phyloP scores from a whole-genome alignment of 2,797 vertebrate species.

The Halcyon chelicuti region DNA sequence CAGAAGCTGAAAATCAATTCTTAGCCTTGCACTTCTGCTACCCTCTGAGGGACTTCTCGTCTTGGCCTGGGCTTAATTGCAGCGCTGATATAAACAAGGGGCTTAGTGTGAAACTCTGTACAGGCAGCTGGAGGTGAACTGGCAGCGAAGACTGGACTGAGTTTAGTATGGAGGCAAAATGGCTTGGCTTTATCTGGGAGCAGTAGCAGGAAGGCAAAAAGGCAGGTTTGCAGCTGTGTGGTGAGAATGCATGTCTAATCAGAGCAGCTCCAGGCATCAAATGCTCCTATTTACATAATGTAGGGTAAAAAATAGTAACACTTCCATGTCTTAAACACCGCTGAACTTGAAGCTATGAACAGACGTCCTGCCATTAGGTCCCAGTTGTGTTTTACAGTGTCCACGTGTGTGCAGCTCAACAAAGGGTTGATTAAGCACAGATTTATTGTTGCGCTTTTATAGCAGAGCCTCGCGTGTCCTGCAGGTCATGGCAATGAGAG shows the following conservation, averaged over 20 bases:
- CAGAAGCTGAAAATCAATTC: slow-evolving; percentile 84
- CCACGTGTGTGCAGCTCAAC: slow-evolving; percentile 18
- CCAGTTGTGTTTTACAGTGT: slow-evolving; percentile 51
- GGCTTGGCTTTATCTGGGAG: slow-evolving; percentile 58
- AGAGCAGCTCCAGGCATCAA: slow-evolving; percentile 51
- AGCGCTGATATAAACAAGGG: slow-evolving; percentile 92
- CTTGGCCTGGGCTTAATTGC: slow-evolving; percentile 89
- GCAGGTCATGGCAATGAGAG: slow-evolving; percentile 28
- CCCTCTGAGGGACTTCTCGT: slow-evolving; percentile 90
- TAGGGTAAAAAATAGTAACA: slow-evolving; percentile 56
- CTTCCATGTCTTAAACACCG: slow-evolving; percentile 18
- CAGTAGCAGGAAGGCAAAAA: slow-evolving; percentile 50
- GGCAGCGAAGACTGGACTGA: slow-evolving; percentile 79
- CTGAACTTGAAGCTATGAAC: slow-evolving; percentile 13
- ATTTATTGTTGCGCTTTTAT: slow-evolving; percentile 59
- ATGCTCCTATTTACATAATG: slow-evolving; percentile 27
- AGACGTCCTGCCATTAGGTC: slow-evolving; percentile 32
- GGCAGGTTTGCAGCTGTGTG: slow-evolving; percentile 64
- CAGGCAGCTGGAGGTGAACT: slow-evolving; percentile 89
- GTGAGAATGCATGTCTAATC: slow-evolving; percentile 73
- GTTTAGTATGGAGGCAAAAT: slow-evolving; percentile 57
- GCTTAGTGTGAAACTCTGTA: slow-evolving; percentile 89
- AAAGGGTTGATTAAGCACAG: slow-evolving; percentile 58
- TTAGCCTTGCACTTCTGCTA: slow-evolving; percentile 89
- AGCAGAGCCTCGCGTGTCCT: slow-evolving; percentile 31